Conservation (phyloP, 2,797 vertebrate species). For the Lerista edwardsae region DNA sequence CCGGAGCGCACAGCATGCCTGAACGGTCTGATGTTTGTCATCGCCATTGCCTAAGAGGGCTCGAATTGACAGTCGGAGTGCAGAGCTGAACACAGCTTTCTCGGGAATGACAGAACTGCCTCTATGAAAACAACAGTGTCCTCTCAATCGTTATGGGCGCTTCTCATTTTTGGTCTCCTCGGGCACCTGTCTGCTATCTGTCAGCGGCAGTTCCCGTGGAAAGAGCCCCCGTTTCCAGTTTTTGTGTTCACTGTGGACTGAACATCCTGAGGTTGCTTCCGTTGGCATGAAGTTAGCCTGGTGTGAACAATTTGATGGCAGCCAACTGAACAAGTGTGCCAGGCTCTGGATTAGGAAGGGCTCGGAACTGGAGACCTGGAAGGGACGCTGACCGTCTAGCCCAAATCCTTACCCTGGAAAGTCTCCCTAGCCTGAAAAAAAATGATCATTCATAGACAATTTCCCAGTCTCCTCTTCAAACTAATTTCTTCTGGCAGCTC, state of each 20-base stretch:
- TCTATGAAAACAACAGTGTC: neutral
- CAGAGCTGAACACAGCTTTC: neutral
- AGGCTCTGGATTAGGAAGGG: neutral
- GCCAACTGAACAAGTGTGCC: neutral
- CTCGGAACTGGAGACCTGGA: neutral
- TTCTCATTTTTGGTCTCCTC: conserved; percentile 22
- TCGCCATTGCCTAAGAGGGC: neutral
- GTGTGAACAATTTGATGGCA: fast-evolving
- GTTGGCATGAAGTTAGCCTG: neutral
- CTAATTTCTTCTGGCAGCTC: neutral
- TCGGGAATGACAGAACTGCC: neutral
- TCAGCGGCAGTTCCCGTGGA: neutral
- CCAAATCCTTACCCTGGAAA: neutral
- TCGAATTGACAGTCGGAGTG: no score
- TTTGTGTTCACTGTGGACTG: neutral
- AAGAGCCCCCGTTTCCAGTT: neutral
- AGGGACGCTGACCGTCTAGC: conserved; percentile 3
- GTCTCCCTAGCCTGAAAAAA: neutral
- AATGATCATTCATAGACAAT: neutral
- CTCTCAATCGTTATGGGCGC: neutral
- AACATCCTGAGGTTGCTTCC: neutral
- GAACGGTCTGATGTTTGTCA: neutral
- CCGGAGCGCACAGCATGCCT: neutral
- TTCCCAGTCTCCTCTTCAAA: neutral
- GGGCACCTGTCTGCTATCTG: conserved; percentile 4